A percentile compares a stretch with the other conserved stretches of the same genome.
These are phyloP conservation scores for Drymonia ruficornis DNA, from an alignment of 2,888 invertebrate species.

Conservation along the genomic window DNA sequence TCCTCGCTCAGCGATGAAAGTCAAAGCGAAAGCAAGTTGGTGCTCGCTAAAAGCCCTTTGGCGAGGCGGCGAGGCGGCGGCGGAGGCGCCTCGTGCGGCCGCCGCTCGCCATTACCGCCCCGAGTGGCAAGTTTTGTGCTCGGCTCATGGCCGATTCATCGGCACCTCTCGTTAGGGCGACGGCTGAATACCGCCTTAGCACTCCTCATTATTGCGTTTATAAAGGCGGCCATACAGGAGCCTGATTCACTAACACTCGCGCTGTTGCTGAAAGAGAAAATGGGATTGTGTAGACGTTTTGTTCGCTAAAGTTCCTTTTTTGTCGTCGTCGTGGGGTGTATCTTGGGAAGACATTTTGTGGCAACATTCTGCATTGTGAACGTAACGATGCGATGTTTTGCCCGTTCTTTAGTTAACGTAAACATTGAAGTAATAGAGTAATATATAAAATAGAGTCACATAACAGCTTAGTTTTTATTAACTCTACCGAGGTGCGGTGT, in stretches of 20 bases:
- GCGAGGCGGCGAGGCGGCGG: constrained; percentile 46
- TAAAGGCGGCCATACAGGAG: constrained; percentile 79
- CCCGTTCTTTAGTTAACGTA: constrained; percentile 46
- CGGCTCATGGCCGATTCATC: constrained; percentile 80
- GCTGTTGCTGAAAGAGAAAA: constrained; percentile 79
- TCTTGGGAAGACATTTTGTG: constrained; percentile 59
- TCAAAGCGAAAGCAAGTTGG: constrained; percentile 73
- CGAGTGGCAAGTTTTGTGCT: constrained; percentile 80
- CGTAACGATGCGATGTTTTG: constrained; percentile 56
- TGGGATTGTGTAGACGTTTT: constrained; percentile 81
- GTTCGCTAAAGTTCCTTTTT: constrained; percentile 71
- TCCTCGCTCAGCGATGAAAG: constrained; percentile 63
- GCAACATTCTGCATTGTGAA: constrained; percentile 57
- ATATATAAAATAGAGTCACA: constrained; percentile 42
- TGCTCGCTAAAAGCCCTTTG: constrained; percentile 75
- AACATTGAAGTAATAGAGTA: constrained; percentile 51
- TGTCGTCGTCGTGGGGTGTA: constrained; percentile 51
- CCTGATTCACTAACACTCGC: constrained; percentile 79
- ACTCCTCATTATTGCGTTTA: constrained; percentile 84
- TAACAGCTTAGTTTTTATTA: constrained; percentile 46
- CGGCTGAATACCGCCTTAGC: constrained; percentile 79
- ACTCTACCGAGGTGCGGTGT: constrained; percentile 25
- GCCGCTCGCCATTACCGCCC: constrained; percentile 56
- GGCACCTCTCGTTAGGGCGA: constrained; percentile 76
- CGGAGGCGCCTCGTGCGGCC: constrained; percentile 39